Conservation (phyloP, 2,888 invertebrate genomes). For the Chloromyia formosa region DNA sequence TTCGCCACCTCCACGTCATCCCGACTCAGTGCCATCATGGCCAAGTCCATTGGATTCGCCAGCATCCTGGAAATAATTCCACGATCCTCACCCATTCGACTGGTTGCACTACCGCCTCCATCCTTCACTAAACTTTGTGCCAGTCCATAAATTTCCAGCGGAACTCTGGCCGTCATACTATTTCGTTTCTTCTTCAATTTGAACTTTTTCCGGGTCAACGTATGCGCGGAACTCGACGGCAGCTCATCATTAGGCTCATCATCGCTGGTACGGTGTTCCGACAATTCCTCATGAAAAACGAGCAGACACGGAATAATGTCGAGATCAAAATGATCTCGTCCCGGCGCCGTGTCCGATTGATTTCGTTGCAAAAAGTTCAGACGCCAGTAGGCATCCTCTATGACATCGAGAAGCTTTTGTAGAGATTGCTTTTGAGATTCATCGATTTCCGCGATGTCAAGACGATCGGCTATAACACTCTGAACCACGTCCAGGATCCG, state of each 20-base stretch:
- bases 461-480: slow-evolving; percentile 58
- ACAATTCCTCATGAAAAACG: slow-evolving; percentile 55
- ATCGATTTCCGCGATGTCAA: slow-evolving; percentile 58
- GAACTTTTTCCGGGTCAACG: slow-evolving; percentile 57
- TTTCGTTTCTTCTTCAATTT: slow-evolving; percentile 41
- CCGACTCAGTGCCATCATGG: slow-evolving; percentile 78
- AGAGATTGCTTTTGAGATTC: slow-evolving; percentile 56
- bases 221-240: slow-evolving; percentile 55
- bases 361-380: slow-evolving; percentile 58
- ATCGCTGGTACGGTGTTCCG: slow-evolving; percentile 59
- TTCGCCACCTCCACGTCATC: slow-evolving; percentile 78
- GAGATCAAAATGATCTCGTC: slow-evolving; percentile 52
- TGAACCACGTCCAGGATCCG: slow-evolving; percentile 58
- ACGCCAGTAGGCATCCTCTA: slow-evolving; percentile 61
- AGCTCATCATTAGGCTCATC: slow-evolving; percentile 57
- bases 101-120: slow-evolving; percentile 41
- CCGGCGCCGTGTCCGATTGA: not conserved
- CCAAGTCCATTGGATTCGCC: slow-evolving; percentile 77
- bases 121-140: slow-evolving; percentile 42
- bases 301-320: slow-evolving; percentile 59
- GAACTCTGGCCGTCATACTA: slow-evolving; percentile 37
- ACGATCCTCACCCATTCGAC: slow-evolving; percentile 52
- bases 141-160: slow-evolving; percentile 32
- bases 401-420: slow-evolving; percentile 57
- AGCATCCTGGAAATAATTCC: slow-evolving; percentile 69